Conservation (phyloP, 2,113 vertebrate genomes). For the Mugil cephalus region DNA sequence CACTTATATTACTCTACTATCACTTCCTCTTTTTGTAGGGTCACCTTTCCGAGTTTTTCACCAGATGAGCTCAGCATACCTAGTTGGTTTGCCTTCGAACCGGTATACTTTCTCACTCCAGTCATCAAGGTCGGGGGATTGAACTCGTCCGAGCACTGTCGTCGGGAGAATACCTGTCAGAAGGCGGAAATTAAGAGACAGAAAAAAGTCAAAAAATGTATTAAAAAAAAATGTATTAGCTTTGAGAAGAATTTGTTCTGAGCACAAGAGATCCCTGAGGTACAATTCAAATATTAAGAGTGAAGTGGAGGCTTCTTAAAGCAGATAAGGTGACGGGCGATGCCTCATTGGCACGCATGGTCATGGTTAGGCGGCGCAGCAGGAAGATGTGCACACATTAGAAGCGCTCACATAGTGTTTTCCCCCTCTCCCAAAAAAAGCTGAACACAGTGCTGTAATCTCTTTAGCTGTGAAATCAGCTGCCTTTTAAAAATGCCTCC, state of each 20-base stretch:
- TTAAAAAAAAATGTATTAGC: constrained; percentile 25
- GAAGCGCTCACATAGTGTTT: constrained; percentile 34
- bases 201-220: constrained; percentile 24
- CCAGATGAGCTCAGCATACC: constrained; percentile 79
- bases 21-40: not conserved
- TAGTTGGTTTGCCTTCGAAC: constrained; percentile 87
- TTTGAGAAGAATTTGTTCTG: constrained; percentile 41
- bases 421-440: constrained; percentile 45
- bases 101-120: constrained; percentile 91
- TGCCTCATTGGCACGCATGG: constrained; percentile 54
- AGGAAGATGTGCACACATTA: constrained; percentile 56
- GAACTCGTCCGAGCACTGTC: constrained; percentile 86
- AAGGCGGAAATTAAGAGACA: constrained; percentile 11
- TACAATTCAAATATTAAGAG: constrained; percentile 49
- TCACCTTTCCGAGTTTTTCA: constrained; percentile 20
- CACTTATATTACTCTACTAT: not conserved
- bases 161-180: constrained; percentile 85
- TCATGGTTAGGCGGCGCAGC: constrained; percentile 61
- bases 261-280: constrained; percentile 12
- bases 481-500: constrained; percentile 70
- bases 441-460: constrained; percentile 74
- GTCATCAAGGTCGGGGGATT: constrained; percentile 89
- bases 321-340: constrained; percentile 59
- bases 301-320: constrained; percentile 49
- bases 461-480: constrained; percentile 80